phyloP scores from a whole-genome alignment of 2,113 vertebrate genomes.

The Galeopterus variegatus region DNA sequence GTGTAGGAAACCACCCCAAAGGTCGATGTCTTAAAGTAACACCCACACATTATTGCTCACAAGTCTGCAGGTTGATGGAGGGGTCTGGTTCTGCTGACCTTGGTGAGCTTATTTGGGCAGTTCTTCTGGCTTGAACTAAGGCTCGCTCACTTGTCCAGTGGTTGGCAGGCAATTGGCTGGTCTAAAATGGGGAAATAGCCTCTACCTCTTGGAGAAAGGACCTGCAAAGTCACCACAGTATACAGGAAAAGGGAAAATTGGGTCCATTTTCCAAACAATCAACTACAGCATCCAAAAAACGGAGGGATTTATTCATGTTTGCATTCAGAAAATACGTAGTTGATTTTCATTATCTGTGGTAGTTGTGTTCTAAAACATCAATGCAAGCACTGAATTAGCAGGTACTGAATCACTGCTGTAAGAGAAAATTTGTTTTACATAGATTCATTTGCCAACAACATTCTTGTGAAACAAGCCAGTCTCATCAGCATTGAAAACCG shows the following conservation, averaged over 20 bases:
- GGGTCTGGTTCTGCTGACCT: neutral
- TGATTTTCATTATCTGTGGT: neutral
- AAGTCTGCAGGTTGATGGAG: too few relatives aligned
- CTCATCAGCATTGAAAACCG: neutral
- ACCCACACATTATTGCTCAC: neutral
- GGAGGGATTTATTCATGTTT: neutral
- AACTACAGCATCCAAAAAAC: neutral
- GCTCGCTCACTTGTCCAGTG: too few relatives aligned
- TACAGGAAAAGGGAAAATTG: neutral
- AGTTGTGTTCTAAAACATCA: too few relatives aligned
- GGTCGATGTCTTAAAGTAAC: neutral
- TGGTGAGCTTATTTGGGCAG: neutral
- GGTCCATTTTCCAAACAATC: neutral
- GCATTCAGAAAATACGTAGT: neutral
- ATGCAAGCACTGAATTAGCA: too few relatives aligned
- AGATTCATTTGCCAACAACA: neutral
- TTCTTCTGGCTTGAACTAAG: neutral
- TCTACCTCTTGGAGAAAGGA: neutral
- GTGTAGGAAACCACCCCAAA: neutral
- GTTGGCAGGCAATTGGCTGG: too few relatives aligned
- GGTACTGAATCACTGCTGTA: neutral
- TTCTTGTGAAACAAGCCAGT: neutral
- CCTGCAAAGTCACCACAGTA: neutral
- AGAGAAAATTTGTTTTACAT: neutral
- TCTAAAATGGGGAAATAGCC: neutral